Conservation (phyloP, 2,888 invertebrate genomes). For the Chrysomela aeneicollis region DNA sequence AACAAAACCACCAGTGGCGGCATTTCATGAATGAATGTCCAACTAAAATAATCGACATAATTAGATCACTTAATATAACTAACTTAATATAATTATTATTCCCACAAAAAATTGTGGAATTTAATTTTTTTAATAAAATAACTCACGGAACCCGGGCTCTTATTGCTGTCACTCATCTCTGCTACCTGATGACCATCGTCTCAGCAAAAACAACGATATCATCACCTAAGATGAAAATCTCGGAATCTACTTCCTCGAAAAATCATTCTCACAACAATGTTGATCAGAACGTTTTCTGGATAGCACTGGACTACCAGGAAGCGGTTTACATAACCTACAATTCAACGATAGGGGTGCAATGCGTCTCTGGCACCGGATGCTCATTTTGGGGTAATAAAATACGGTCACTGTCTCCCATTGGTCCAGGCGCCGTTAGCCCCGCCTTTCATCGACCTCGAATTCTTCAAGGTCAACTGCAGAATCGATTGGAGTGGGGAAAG, state of each 20-base stretch:
- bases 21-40: too few species aligned
- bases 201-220: background rate
- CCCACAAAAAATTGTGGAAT: background rate
- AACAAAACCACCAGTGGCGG: background rate
- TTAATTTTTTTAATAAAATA: conserved; percentile 5
- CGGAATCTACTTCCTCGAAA: background rate
- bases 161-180: conserved; percentile 39
- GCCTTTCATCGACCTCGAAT: conserved; percentile 38
- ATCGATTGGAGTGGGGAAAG: conserved; percentile 39
- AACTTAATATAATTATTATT: too few species aligned
- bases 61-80: too few species aligned
- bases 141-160: conserved; percentile 42
- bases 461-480: conserved; percentile 37
- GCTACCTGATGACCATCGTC: conserved; percentile 15
- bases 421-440: conserved; percentile 43
- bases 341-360: conserved; percentile 50
- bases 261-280: background rate
- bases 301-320: conserved; percentile 1
- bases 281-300: background rate
- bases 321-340: conserved; percentile 27
- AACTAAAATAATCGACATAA: too few species aligned
- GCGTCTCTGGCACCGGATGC: conserved; percentile 50
- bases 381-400: conserved; percentile 41
- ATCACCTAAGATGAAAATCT: background rate
- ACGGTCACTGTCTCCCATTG: conserved; percentile 33